Conservation (phyloP, 2,113 vertebrate genomes). For the Mustelus asterias region DNA sequence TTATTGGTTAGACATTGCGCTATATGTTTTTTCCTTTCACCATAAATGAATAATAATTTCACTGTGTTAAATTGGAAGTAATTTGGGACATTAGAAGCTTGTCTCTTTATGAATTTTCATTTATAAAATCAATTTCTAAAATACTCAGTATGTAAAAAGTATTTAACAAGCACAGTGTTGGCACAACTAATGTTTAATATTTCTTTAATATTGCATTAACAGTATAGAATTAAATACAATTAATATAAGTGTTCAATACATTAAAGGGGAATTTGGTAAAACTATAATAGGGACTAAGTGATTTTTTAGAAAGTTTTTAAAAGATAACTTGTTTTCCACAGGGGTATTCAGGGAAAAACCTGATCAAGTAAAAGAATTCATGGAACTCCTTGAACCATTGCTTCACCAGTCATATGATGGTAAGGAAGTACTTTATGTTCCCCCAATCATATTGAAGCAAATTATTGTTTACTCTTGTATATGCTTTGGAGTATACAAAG, state of each 20-base stretch:
- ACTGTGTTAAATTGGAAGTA: not conserved
- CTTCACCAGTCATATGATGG: constrained; percentile 82
- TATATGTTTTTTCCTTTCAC: not conserved
- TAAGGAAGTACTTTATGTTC: constrained; percentile 47
- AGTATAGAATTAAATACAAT: not conserved
- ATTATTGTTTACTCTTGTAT: not conserved
- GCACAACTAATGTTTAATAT: not conserved
- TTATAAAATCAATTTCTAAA: not conserved
- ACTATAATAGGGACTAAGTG: not conserved
- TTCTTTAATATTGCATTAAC: not conserved
- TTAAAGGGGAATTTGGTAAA: not conserved
- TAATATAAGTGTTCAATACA: not conserved
- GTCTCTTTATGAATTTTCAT: not conserved
- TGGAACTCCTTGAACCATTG: constrained; percentile 75
- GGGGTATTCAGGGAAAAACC: constrained; percentile 81
- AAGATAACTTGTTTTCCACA: constrained; percentile 47
- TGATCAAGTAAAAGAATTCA: constrained; percentile 85
- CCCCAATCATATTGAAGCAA: not conserved
- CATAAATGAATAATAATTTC: not conserved
- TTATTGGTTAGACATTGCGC: not conserved
- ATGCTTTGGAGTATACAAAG: not conserved
- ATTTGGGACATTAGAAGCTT: not conserved
- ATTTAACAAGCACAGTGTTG: not conserved
- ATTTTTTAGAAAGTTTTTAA: not conserved
- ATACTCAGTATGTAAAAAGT: not conserved